Conservation (phyloP, 2,888 invertebrate species). For the Agrotis segetum region DNA sequence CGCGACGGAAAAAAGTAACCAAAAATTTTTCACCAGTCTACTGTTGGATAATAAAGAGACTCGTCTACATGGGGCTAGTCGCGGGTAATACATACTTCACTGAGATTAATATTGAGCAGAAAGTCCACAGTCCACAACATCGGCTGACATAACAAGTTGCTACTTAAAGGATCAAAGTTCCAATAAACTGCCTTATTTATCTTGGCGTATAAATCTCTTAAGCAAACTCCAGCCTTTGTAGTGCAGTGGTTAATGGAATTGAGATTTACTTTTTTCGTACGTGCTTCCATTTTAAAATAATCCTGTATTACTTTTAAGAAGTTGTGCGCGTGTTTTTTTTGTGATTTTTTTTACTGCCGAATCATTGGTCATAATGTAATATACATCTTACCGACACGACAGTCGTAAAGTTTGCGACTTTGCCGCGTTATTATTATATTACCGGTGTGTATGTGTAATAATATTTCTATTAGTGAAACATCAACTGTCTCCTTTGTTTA, state of each 20-base stretch:
- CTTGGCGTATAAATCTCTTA: conserved; percentile 63
- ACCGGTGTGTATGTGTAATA: conserved; percentile 61
- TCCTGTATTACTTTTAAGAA: conserved; percentile 44
- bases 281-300: conserved; percentile 63
- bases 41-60: conserved; percentile 37
- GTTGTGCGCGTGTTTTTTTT: conserved; percentile 45
- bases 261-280: conserved; percentile 65
- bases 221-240: conserved; percentile 63
- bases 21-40: conserved; percentile 51
- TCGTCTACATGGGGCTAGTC: conserved; percentile 32
- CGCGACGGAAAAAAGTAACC: conserved; percentile 51
- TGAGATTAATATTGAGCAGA: conserved; percentile 53
- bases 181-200: conserved; percentile 72
- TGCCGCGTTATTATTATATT: conserved; percentile 66
- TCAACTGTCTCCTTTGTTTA: conserved; percentile 62
- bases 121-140: conserved; percentile 34
- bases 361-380: conserved; percentile 62
- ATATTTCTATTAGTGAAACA: conserved; percentile 67
- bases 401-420: conserved; percentile 69
- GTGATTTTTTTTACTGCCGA: conserved; percentile 58
- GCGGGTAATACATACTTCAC: conserved; percentile 52
- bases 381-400: conserved; percentile 46
- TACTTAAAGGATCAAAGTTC: conserved; percentile 62
- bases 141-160: conserved; percentile 31
- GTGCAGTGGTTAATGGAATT: conserved; percentile 67